These are phyloP conservation scores for Neogobius melanostomus DNA, from an alignment of 2,113 vertebrate species.

Conservation along the genomic window DNA sequence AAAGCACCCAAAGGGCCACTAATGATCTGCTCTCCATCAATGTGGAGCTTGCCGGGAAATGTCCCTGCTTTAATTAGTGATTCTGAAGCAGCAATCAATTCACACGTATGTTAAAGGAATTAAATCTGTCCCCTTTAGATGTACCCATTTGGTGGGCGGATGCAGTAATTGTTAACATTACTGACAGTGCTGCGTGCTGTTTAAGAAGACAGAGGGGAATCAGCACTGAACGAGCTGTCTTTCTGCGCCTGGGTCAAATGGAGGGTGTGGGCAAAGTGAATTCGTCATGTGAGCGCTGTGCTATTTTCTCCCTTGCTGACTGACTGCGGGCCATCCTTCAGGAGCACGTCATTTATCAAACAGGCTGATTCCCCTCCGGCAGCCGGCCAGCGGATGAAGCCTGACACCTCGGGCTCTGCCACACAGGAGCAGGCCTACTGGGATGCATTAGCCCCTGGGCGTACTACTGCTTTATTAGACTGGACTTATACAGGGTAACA, in stretches of 20 bases:
- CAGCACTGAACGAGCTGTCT: conserved; percentile 49
- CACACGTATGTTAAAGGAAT: conserved; percentile 70
- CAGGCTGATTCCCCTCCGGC: conserved; percentile 61
- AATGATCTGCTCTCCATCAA: conserved; percentile 74
- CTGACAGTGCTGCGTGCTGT: conserved; percentile 60
- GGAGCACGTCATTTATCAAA: conserved; percentile 71
- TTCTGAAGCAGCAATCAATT: conserved; percentile 77
- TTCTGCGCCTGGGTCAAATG: conserved; percentile 56
- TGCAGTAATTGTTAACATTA: conserved; percentile 68
- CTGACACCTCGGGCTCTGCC: conserved; percentile 64
- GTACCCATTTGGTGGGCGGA: conserved; percentile 61
- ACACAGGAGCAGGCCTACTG: conserved; percentile 42
- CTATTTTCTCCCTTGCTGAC: conserved; percentile 66
- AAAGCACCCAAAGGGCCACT: conserved; percentile 69
- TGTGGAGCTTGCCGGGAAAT: conserved; percentile 70
- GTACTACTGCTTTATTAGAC: conserved; percentile 50
- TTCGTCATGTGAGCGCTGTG: conserved; percentile 60
- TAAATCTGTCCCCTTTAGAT: conserved; percentile 69
- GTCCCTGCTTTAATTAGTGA: conserved; percentile 71
- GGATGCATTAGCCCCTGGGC: conserved; percentile 39
- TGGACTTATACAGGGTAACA: conserved; percentile 36
- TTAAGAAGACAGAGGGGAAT: conserved; percentile 56
- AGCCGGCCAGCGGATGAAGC: conserved; percentile 56
- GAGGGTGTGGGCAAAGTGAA: conserved; percentile 44
- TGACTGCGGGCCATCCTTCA: conserved; percentile 68